Evolutionary conservation across 2,888 invertebrate species (phyloP).

Genomic region (Ophioninae sp.): DNA sequence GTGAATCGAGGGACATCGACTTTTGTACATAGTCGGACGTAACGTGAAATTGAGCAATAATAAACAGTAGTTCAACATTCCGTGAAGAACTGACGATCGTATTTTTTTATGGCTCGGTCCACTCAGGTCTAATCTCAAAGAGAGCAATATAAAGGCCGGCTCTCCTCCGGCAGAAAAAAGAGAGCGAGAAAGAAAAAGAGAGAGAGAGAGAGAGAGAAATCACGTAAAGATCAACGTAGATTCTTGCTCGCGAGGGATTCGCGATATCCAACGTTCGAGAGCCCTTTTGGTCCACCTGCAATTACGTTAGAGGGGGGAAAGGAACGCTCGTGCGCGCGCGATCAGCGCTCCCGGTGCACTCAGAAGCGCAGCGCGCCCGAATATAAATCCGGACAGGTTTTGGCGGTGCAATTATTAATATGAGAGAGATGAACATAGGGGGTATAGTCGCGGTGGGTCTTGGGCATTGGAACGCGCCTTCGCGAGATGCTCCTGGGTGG

Average conservation of each 20-base stretch:
- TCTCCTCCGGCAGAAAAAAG: constrained; percentile 15
- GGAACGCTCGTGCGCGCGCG: constrained; percentile 48
- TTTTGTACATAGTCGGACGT: constrained; percentile 5
- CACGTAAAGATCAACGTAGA: constrained; percentile 60
- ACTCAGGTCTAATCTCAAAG: constrained; percentile 49
- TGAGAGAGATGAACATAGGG: constrained; percentile 67
- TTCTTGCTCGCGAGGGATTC: constrained; percentile 61
- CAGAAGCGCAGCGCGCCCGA: constrained; percentile 67
- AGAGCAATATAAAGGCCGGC: constrained; percentile 41
- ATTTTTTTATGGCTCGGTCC: constrained; percentile 46
- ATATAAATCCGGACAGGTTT: constrained; percentile 76
- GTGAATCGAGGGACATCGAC: background rate
- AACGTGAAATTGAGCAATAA: constrained; percentile 19
- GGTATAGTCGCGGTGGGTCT: constrained; percentile 63
- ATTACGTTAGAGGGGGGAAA: constrained; percentile 64
- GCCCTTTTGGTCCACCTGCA: constrained; percentile 64
- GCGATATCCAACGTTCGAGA: constrained; percentile 56
- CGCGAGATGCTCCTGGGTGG: constrained; percentile 35
- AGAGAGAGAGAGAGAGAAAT: constrained; percentile 50
- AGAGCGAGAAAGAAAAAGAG: constrained; percentile 59
- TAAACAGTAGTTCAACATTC: constrained; percentile 31
- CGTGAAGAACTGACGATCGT: constrained; percentile 1
- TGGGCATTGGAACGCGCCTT: constrained; percentile 45
- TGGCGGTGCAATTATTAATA: constrained; percentile 77
- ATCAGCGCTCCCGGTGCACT: constrained; percentile 60